Base-by-base conservation (phyloP, 2,113 vertebrate species). In the Neogale vison region DNA sequence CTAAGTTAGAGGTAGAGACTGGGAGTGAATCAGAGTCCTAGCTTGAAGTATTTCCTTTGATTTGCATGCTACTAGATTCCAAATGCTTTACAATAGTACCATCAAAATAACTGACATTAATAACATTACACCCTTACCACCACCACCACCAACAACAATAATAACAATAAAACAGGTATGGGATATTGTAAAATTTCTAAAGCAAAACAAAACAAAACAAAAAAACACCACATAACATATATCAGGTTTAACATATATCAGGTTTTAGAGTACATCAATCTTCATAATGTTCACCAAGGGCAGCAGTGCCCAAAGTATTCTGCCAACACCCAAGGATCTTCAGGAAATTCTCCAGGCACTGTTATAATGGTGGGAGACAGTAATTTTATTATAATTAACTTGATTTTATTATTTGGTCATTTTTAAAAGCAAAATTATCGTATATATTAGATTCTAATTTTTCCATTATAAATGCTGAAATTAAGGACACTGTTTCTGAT, bases 61-160 rank as follows among this genome's bases (percentile, higher is more conserved):
- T 92, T 26, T 83, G 21, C 4, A 90, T 20, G 0, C n/a, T 52
- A 52, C n/a, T 82, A 6, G 9, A 81, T 39, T 88, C 6, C 12
- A 94, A 45, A 69, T 92, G 31, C 13, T 84, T 84, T 76, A 45
- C 8, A 55, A 29, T 14, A 42, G 2, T 86, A 26, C 10, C 11
- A 2, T 72, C 34, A 21, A 8, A 95, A 67, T 74, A 42, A 65
- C 42, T 39, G 5, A 36, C 36, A 34, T 3, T 42, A 15, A 77
- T 45, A 42, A 47, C 21, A 65, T 76, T 71, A 81, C 29, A 15
- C 20, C 4, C 26, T 21, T 2, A 79, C 13, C 36, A 82, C 8
- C 24, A 65, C 14, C 21, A 79, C 1, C 10, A 74, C 6, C 17
- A 72, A 0, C 18, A 67, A 0, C 14, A 74, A 0, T 11, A 74